Percentiles rank a stretch among this genome's conserved stretches.
phyloP scores from a whole-genome alignment of 2,797 vertebrate species.

The Mallotus villosus region DNA sequence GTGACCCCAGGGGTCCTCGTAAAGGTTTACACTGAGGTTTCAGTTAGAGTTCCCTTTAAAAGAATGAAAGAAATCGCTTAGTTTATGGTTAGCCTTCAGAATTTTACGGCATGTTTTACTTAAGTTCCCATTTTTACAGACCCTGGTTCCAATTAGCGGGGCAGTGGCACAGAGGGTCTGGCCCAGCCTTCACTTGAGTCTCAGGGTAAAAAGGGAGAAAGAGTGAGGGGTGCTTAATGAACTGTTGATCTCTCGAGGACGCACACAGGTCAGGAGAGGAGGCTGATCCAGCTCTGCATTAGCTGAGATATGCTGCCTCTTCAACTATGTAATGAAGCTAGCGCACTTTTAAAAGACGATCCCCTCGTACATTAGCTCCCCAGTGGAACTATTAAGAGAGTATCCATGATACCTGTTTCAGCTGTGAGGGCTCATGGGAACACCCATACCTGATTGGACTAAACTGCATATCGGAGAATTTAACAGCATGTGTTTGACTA shows the following conservation, averaged over 20 bases:
- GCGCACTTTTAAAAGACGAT: constrained; percentile 40
- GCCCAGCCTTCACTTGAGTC: constrained; percentile 67
- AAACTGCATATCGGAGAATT: too few relatives aligned
- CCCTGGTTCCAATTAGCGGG: constrained; percentile 85
- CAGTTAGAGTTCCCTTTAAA: constrained; percentile 79
- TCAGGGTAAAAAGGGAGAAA: constrained; percentile 57
- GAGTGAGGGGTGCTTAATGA: constrained; percentile 63
- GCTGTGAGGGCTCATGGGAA: constrained; percentile 24
- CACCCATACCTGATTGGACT: background rate
- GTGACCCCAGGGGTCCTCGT: constrained; percentile 83
- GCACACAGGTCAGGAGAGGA: constrained; percentile 65
- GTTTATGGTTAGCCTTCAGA: constrained; percentile 84
- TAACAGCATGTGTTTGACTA: background rate
- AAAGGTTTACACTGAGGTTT: constrained; percentile 84
- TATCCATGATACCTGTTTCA: constrained; percentile 27
- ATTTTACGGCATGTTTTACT: constrained; percentile 88
- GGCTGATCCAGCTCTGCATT: constrained; percentile 57
- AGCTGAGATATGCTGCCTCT: constrained; percentile 54
- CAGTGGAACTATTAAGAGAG: constrained; percentile 26
- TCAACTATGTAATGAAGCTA: constrained; percentile 54
- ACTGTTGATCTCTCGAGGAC: constrained; percentile 74
- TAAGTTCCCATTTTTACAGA: constrained; percentile 83
- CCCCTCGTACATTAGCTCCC: constrained; percentile 35
- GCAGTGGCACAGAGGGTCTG: constrained; percentile 64
- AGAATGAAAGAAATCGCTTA: constrained; percentile 84